Base-by-base conservation (phyloP, 2,888 invertebrate genomes). In the Omphaloscelis lunosa region DNA sequence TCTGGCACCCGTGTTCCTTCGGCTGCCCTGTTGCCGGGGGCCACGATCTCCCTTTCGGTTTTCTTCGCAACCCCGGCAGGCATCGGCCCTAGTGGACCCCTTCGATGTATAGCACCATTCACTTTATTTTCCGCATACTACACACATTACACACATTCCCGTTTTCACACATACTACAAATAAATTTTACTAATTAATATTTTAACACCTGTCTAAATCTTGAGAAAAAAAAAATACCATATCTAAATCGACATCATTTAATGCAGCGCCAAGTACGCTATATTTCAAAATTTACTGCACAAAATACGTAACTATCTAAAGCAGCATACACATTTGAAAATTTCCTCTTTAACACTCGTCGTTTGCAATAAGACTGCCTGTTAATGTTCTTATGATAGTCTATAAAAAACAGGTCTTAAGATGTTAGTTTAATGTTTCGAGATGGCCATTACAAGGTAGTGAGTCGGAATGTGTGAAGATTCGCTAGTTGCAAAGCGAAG, bases 231-330 rank as follows among this genome's bases (percentile, higher is more conserved):
- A 34, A 9, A 66, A 78, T 89, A 79, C 90, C 92, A 41, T 68
- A 90, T 93, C 92, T 83, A 86, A 76, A 53, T 15, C 4, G 23
- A 65, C 1, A 51, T 75, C 61, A 75, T 62, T 75, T 71, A 9
- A 63, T 72, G 63, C 48, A 23, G 63, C 72, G 74, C 84, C 84
- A 83, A 91, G 90, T 92, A 92, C 84, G 91, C 91, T 90, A 91
- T 93, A 92, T 89, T 90, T 78, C 89, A 90, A 90, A 93, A 89
- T 95, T 94, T 94, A 94, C 93, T 92, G 90, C 92, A 90, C 87
- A 90, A 93, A 93, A 93, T 93, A 93, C 89, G 89, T 91, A 92
- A 34, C 27, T 29, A 56, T 88, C 89, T 88, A 91, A 93, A 65
- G 39, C 61, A 77, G 45, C 51, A 91, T 92, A 93, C 91, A 92